Evolutionary conservation across 35 echinoderm and acorn worm species (phyloP).

Genomic region (Acanthaster planci): DNA sequence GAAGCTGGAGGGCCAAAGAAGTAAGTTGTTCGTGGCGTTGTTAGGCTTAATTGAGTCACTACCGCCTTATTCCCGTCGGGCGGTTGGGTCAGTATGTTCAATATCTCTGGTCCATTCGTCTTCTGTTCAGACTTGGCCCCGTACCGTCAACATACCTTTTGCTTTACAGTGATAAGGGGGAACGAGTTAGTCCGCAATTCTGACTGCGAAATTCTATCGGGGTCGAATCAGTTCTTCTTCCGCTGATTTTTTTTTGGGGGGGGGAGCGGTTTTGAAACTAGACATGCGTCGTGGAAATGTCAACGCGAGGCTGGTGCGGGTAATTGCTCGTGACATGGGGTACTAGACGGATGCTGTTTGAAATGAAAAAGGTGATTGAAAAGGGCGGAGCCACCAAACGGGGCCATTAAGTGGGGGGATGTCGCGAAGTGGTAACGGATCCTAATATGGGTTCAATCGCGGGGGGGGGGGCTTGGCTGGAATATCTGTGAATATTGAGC

Average conservation of each 20-base stretch:
- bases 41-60: conserved; percentile 11
- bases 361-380: conserved; percentile 13
- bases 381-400: neutral
- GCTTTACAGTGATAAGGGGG: neutral
- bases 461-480: too few relatives aligned
- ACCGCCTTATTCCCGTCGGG: neutral
- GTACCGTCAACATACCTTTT: neutral
- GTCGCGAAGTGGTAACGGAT: too few relatives aligned
- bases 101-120: neutral
- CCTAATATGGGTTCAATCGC: too few relatives aligned
- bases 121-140: neutral
- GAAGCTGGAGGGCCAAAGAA: neutral
- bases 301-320: neutral
- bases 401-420: neutral
- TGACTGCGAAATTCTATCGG: neutral
- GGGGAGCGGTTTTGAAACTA: neutral
- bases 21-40: conserved; percentile 1
- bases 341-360: conserved; percentile 22
- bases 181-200: neutral
- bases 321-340: neutral
- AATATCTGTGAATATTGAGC: too few relatives aligned
- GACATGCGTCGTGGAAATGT: conserved; percentile 1
- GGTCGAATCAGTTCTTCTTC: neutral
- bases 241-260: too few relatives aligned
- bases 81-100: neutral